These are phyloP conservation scores for Chironomus riparius DNA, from an alignment of 2,888 invertebrate genomes.

Conservation along the genomic window DNA sequence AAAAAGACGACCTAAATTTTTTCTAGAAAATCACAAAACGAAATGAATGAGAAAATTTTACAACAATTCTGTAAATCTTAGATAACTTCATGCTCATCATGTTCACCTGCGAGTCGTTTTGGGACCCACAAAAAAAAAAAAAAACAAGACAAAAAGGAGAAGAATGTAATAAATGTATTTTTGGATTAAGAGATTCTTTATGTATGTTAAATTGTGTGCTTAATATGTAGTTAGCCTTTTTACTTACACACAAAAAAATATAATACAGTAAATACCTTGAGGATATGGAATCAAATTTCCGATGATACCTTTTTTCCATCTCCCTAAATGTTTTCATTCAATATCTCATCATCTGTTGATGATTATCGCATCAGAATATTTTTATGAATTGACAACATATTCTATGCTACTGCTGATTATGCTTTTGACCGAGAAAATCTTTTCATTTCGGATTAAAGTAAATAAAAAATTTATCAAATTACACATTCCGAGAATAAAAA, in stretches of 20 bases:
- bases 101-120: conserved; percentile 16
- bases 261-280: background rate
- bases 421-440: background rate
- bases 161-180: background rate
- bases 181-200: background rate
- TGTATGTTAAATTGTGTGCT: conserved; percentile 4
- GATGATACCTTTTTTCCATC: background rate
- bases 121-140: background rate
- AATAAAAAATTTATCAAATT: background rate
- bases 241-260: background rate
- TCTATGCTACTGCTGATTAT: background rate
- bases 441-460: background rate
- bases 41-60: background rate
- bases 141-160: background rate
- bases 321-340: background rate
- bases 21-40: background rate
- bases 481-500: background rate
- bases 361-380: background rate
- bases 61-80: background rate
- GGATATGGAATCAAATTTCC: conserved; percentile 1
- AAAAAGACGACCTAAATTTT: background rate
- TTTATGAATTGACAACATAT: background rate
- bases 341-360: background rate
- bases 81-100: background rate
- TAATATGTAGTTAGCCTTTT: conserved; percentile 3